A percentile compares a stretch with the other conserved stretches of the same genome.
phyloP scores from a whole-genome alignment of 1,140 invertebrate genomes.

The Lamellibrachia luymesi region DNA sequence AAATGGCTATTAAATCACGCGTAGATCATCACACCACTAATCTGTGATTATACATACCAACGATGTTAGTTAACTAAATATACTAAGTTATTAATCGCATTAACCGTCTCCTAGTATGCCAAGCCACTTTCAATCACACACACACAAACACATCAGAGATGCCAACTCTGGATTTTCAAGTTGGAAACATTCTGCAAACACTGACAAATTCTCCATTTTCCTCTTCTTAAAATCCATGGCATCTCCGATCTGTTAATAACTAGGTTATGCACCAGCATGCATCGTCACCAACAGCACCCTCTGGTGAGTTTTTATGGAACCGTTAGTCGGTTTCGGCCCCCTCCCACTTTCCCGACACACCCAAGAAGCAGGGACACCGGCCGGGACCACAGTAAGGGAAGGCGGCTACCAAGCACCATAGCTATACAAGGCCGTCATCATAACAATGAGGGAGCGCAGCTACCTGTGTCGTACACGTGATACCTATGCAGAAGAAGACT shows the following conservation, averaged over 20 bases:
- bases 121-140: neutral
- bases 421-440: neutral
- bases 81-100: neutral
- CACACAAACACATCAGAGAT: neutral
- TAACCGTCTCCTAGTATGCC: neutral
- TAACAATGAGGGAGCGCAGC: neutral
- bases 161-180: neutral
- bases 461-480: slow-evolving; percentile 26
- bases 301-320: neutral
- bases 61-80: neutral
- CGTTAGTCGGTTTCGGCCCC: neutral
- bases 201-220: neutral
- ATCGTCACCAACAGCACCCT: neutral
- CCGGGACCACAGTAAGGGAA: neutral
- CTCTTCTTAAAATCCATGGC: neutral
- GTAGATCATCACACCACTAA: neutral
- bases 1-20: neutral
- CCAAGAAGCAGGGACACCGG: neutral
- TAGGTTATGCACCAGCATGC: neutral
- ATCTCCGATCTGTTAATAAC: neutral
- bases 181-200: neutral
- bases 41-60: neutral
- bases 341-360: neutral
- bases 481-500: slow-evolving; percentile 21
- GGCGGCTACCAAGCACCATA: neutral